Base-by-base conservation (phyloP, 2,797 vertebrate genomes). In the Limosa lapponica region DNA sequence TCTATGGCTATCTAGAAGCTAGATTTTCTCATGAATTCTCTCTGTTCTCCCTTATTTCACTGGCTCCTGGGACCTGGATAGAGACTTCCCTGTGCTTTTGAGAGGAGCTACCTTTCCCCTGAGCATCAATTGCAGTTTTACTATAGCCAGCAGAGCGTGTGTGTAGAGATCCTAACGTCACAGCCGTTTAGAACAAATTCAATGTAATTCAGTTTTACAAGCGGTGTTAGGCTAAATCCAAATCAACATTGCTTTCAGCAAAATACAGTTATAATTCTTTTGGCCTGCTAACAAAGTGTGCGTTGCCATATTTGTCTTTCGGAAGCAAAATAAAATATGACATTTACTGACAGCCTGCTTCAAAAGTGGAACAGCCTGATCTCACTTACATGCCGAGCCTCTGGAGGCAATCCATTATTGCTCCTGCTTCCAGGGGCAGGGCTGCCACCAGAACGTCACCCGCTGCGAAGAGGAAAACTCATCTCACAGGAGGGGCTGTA, bases 131-230 rank as follows among this genome's bases (percentile, higher is more conserved):
- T 82, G 83, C 83, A 77, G 49, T 71, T 94, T 82, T 65, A 10
- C 48, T 85, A 1, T 18, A 85, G 41, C 67, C 91, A 80, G 83
- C 52, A 52, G 73, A 59, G 20, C n/a, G 48, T 74, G 70, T 86
- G 69, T 80, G 59, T 41, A 73, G 73, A 77, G 75, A 91, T 87
- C 82, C 85, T 49, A 8, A 18, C 1, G 74, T 94, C 88, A 32
- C 59, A 89, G 91, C 91, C 80, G 59, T 49, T 96, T 18, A 95
- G 91, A 90, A 70, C 71, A 81, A 84, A 77, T 73, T 59, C 93
- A 71, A 12, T 32, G 49, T 96, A 97, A 96, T 95, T 96, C 96
- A 90, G 95, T 96, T 96, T 96, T 96, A 96, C 91, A 96, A 82
- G 94, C 61, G 3, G 80, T 46, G 93, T 87, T 96, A 96, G 88